Base-by-base conservation (phyloP, 2,888 invertebrate species). In the Apamea epomidion region DNA sequence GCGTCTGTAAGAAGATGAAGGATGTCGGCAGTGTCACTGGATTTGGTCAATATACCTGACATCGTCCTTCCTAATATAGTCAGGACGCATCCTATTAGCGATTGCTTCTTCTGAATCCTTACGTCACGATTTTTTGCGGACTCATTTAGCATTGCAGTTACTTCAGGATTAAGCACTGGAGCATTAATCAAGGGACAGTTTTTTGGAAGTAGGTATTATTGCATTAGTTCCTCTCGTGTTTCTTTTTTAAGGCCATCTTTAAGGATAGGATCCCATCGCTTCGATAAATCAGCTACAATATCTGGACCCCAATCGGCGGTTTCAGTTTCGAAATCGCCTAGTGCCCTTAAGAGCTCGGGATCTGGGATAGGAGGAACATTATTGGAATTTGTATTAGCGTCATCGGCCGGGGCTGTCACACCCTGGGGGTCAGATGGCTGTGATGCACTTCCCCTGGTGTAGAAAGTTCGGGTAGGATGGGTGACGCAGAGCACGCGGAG, bases 101-200 rank as follows among this genome's bases (percentile, higher is more conserved):
- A 72, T 72, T 72, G 72, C n/a, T 72, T 72, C 58, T 18, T 72
- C 37, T 72, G 72, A 18, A 72, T 58, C 25, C 54, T 54, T n/a
- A 37, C 37, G 37, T 54, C 54, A 71, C 54, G 71, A 71, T 25
- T 37, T 54, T 18, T 71, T 58, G 71, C n/a, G 16, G 71, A 71
- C 37, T 71, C 54, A 18, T 54, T 54, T 37, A 71, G 25, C 54
- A 71, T 71, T 25, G 71, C 32, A 54, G 25, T 10, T 58, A 71
- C 37, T 58, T 71, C 54, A 16, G 37, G 54, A 72, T 58, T 72
- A 58, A 72, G 58, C 32, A 58, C 58, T 72, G 71, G 71, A 37
- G 58, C 71, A 37, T n/a, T 58, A 37, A 37, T 37, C 37, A 58
- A 54, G 32, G 70, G 32, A 54, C 32, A 71, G 51, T 71, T 71